phyloP scores from a whole-genome alignment of 2,113 vertebrate genomes.

The Pterophyllum scalare region DNA sequence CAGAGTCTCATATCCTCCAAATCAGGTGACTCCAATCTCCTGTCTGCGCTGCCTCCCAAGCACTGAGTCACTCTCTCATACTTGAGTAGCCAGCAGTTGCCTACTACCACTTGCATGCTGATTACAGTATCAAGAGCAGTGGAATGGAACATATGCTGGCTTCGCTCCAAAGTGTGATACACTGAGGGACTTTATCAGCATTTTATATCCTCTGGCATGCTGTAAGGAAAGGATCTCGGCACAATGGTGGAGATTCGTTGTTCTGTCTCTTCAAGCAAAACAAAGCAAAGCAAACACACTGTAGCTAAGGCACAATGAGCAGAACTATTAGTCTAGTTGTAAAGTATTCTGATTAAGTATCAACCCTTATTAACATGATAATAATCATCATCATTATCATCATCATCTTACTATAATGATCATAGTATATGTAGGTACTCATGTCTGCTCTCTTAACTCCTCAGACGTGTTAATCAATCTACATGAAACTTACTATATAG shows the following conservation, averaged over 20 bases:
- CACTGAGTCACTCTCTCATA: conserved; percentile 46
- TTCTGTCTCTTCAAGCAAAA: conserved; percentile 36
- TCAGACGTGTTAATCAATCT: not conserved
- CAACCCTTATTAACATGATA: not conserved
- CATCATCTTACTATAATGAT: not conserved
- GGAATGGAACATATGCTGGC: conserved; percentile 61
- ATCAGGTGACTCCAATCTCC: conserved; percentile 67
- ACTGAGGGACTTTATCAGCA: conserved; percentile 49
- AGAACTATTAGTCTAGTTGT: not conserved
- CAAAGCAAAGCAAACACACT: conserved; percentile 8
- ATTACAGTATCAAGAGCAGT: conserved; percentile 72
- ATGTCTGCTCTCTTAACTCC: not conserved
- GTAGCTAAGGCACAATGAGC: conserved; percentile 2
- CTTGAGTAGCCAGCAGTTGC: conserved; percentile 41
- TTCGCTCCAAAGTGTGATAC: conserved; percentile 56
- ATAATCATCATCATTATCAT: not conserved
- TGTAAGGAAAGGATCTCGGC: conserved; percentile 33
- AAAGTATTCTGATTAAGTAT: not conserved
- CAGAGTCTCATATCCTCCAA: conserved; percentile 53
- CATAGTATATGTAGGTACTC: not conserved
- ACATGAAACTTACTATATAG: not conserved
- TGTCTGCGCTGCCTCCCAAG: conserved; percentile 10
- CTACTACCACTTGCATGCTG: conserved; percentile 61
- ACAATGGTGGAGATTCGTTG: not conserved
- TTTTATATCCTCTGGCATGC: conserved; percentile 46